Percentiles rank a stretch among this genome's conserved stretches.
phyloP scores from a whole-genome alignment of 2,113 vertebrate genomes.

The Penelope pileata region DNA sequence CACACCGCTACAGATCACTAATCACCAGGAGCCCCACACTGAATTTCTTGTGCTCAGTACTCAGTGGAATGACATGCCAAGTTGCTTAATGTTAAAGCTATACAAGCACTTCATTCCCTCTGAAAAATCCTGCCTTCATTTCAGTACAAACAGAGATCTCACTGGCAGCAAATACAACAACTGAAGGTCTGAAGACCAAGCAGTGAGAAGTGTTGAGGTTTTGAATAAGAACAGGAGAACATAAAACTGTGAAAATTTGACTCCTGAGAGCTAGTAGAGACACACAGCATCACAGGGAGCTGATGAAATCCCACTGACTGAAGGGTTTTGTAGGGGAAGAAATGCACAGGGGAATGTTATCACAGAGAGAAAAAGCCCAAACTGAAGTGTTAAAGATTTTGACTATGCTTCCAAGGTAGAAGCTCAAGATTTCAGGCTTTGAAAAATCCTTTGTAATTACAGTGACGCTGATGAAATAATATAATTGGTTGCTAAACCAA shows the following conservation, averaged over 20 bases:
- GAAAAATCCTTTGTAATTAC: neutral
- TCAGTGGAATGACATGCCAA: rapidly evolving
- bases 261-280: neutral
- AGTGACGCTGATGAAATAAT: neutral
- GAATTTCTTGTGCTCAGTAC: neutral
- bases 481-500: neutral
- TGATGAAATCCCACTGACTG: neutral
- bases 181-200: neutral
- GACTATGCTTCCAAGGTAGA: neutral
- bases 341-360: neutral
- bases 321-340: neutral
- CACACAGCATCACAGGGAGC: neutral
- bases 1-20: neutral
- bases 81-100: neutral
- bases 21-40: neutral
- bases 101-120: neutral
- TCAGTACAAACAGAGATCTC: neutral
- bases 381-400: neutral
- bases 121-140: neutral
- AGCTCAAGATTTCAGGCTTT: neutral
- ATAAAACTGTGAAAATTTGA: neutral
- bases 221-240: neutral
- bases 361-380: neutral
- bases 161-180: neutral
- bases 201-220: neutral